Percentiles rank a stretch among this genome's conserved stretches.
phyloP scores from a whole-genome alignment of 2,888 invertebrate species.

The Eugnorisma glareosa region DNA sequence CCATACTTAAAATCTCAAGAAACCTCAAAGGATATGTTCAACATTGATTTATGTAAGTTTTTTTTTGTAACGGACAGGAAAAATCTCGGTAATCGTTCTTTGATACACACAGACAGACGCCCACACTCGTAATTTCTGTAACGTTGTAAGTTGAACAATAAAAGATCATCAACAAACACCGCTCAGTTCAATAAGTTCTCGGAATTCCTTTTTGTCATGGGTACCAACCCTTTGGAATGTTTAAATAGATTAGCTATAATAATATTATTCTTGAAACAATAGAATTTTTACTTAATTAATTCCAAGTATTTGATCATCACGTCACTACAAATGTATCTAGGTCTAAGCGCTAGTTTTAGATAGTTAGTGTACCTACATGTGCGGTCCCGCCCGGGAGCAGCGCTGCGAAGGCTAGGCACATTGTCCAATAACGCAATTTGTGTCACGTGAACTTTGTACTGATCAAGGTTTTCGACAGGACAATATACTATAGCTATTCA shows the following conservation, averaged over 20 bases:
- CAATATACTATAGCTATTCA: conserved; percentile 24
- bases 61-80: conserved; percentile 68
- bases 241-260: conserved; percentile 16
- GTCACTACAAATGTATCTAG: conserved; percentile 6
- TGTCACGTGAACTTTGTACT: conserved; percentile 63
- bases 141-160: conserved; percentile 70
- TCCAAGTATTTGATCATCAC: background rate
- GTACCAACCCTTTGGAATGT: conserved; percentile 65
- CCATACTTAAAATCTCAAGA: conserved; percentile 28
- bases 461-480: conserved; percentile 63
- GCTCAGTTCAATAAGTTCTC: conserved; percentile 72
- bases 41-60: conserved; percentile 59
- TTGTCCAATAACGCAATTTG: conserved; percentile 63
- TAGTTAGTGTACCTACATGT: conserved; percentile 39
- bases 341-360: conserved; percentile 1
- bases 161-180: conserved; percentile 75
- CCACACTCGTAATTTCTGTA: conserved; percentile 66
- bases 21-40: conserved; percentile 48
- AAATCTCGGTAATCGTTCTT: conserved; percentile 71
- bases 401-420: conserved; percentile 55
- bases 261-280: conserved; percentile 19
- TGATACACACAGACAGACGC: conserved; percentile 68
- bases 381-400: conserved; percentile 56
- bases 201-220: conserved; percentile 66
- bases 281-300: conserved; percentile 11